Conservation (phyloP, 2,888 invertebrate species). For the Onthophagus sagittarius region DNA sequence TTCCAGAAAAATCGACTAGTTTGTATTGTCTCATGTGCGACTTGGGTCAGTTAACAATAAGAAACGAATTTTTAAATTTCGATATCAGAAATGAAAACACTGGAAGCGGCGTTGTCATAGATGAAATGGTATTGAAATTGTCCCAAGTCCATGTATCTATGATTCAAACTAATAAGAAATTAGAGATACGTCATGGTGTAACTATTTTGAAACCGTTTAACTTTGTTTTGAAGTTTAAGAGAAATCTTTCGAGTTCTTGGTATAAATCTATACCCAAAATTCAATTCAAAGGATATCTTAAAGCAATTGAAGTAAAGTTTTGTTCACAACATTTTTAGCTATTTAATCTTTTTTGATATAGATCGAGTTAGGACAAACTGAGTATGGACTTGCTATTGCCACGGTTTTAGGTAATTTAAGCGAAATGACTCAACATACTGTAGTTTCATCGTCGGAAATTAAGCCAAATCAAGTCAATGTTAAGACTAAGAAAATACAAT, state of each 20-base stretch:
- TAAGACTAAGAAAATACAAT: background rate
- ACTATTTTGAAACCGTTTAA: conserved; percentile 71
- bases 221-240: conserved; percentile 70
- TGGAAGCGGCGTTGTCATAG: conserved; percentile 64
- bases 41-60: conserved; percentile 75
- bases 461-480: background rate
- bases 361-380: conserved; percentile 64
- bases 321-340: too few species aligned
- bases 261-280: conserved; percentile 78
- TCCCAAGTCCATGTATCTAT: conserved; percentile 76
- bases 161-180: conserved; percentile 51
- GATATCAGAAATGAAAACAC: conserved; percentile 41
- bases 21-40: conserved; percentile 76
- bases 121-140: conserved; percentile 77
- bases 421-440: too few species aligned
- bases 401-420: conserved; percentile 43
- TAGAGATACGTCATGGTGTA: conserved; percentile 39
- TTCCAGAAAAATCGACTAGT: conserved; percentile 82
- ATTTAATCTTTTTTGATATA: too few species aligned
- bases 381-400: conserved; percentile 81
- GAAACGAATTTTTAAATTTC: conserved; percentile 61
- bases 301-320: conserved; percentile 63
- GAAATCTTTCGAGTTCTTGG: conserved; percentile 82
- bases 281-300: conserved; percentile 76
- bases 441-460: background rate